Evolutionary conservation across 1,140 invertebrate species (phyloP).

Genomic region (silkworm (Bombyx mori)): DNA sequence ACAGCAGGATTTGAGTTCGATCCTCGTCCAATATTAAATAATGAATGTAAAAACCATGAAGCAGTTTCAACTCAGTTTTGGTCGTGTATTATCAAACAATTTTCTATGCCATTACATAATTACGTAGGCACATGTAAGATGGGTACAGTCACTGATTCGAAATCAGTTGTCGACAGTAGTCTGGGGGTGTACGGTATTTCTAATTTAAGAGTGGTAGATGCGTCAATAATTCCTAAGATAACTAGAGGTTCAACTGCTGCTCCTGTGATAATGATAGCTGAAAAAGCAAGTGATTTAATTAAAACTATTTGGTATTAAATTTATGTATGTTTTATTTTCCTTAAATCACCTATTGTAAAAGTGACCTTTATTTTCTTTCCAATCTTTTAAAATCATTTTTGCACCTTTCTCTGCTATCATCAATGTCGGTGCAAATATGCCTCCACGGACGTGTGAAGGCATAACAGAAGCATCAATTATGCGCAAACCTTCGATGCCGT

Average conservation of each 20-base stretch:
- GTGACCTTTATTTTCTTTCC: conserved; percentile 55
- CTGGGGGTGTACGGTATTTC: conserved; percentile 79
- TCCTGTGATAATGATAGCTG: conserved; percentile 87
- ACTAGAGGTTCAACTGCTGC: conserved; percentile 81
- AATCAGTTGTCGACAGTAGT: conserved; percentile 82
- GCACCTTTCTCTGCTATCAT: conserved; percentile 72
- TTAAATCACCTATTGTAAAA: conserved; percentile 31
- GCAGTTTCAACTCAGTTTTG: conserved; percentile 80
- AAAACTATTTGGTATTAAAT: conserved; percentile 74
- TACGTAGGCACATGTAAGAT: conserved; percentile 83
- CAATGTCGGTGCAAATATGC: conserved; percentile 65
- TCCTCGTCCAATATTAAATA: conserved; percentile 54
- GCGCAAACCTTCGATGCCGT: conserved; percentile 61
- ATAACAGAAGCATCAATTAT: conserved; percentile 70
- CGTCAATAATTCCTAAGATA: conserved; percentile 82
- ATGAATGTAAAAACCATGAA: conserved; percentile 68
- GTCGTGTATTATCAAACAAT: conserved; percentile 79
- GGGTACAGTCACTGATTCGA: conserved; percentile 77
- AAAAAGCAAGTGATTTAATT: conserved; percentile 89
- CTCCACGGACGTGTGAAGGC: conserved; percentile 64
- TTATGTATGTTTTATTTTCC: conserved; percentile 25
- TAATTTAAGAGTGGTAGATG: conserved; percentile 82
- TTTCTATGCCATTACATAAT: conserved; percentile 79
- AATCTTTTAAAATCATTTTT: conserved; percentile 53
- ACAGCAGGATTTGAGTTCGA: conserved; percentile 60